Percentiles rank a stretch among this genome's conserved stretches.
Evolutionary conservation across 2,888 invertebrate species (phyloP).

Genomic region (Plagodis dolabraria): DNA sequence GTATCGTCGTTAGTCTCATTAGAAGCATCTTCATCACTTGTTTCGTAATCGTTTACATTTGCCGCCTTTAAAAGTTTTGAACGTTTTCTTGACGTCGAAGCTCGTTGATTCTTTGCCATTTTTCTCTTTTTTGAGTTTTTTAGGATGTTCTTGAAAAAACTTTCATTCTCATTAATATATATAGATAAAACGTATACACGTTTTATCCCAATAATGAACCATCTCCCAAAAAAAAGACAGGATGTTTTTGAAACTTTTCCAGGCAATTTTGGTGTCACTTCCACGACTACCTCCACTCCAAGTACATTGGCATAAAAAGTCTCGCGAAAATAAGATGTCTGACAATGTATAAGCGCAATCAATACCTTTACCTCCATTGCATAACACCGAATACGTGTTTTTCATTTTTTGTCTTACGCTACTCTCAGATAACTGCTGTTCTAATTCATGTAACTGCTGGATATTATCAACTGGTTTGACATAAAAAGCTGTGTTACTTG

Average conservation of each 20-base stretch:
- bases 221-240: conserved; percentile 15
- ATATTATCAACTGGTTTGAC: conserved; percentile 8
- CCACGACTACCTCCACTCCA: conserved; percentile 21
- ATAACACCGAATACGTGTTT: conserved; percentile 13
- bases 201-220: conserved; percentile 20
- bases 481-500: conserved; percentile 9
- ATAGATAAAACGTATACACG: no score
- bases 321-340: conserved; percentile 16
- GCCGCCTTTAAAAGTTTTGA: background rate
- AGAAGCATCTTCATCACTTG: background rate
- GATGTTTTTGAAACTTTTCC: conserved; percentile 13
- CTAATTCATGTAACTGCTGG: conserved; percentile 11
- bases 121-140: conserved; percentile 25
- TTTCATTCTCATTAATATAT: conserved; percentile 18
- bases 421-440: conserved; percentile 13
- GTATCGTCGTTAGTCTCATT: conserved; percentile 4
- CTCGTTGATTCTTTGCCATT: conserved; percentile 20
- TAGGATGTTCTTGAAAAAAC: conserved; percentile 21
- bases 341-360: conserved; percentile 13
- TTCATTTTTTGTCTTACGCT: conserved; percentile 12
- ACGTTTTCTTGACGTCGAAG: conserved; percentile 13
- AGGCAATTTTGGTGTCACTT: conserved; percentile 18
- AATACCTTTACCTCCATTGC: conserved; percentile 7
- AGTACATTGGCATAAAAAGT: conserved; percentile 19
- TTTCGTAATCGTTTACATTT: conserved; percentile 1